Conservation (phyloP, 2,113 vertebrate genomes). For the Macheiramphus alcinus region DNA sequence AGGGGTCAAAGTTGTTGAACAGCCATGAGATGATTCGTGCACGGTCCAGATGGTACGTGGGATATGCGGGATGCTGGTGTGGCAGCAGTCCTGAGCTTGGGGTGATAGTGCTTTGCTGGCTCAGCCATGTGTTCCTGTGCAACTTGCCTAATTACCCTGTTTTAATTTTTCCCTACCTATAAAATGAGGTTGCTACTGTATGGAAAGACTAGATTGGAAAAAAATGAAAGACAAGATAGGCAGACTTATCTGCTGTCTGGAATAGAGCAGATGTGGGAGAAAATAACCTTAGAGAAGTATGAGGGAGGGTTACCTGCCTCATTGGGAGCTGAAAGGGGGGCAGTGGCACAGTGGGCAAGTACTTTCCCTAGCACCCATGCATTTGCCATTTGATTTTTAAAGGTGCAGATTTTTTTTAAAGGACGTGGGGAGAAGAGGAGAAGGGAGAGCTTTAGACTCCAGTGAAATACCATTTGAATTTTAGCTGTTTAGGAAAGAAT, state of each 20-base stretch:
- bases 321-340: background rate
- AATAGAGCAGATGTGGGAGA: background rate
- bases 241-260: background rate
- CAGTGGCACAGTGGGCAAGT: rapidly evolving
- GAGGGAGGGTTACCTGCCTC: background rate
- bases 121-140: background rate
- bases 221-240: background rate
- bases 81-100: background rate
- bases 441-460: background rate
- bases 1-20: background rate
- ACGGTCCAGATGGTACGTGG: rapidly evolving
- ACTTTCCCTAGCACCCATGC: background rate
- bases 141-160: background rate
- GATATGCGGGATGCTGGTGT: background rate
- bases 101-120: background rate
- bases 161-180: background rate
- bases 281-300: background rate
- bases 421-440: background rate
- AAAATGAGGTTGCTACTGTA: background rate
- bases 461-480: background rate
- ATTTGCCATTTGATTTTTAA: background rate
- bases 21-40: too few species aligned
- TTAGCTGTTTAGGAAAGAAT: background rate
- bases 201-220: background rate
- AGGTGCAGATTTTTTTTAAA: background rate